Evolutionary conservation across 2,888 invertebrate species (phyloP).

Genomic region (Erynnis tages): DNA sequence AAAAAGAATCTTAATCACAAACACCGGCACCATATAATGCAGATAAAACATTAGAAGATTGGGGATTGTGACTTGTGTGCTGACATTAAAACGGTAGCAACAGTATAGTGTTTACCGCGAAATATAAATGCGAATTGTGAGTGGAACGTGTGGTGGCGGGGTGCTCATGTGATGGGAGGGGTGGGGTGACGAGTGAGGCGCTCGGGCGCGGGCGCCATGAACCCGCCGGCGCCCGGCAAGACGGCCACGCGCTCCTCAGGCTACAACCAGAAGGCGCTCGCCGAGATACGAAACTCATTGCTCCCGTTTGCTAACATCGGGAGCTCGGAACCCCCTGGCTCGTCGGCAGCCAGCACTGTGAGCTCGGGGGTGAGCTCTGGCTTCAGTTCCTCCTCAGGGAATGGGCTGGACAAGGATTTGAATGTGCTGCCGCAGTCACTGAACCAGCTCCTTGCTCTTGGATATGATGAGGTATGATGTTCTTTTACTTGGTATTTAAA

Average conservation of each 20-base stretch:
- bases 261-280: slow-evolving; percentile 93
- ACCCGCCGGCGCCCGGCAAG: slow-evolving; percentile 83
- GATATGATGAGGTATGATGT: slow-evolving; percentile 86
- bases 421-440: slow-evolving; percentile 84
- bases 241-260: slow-evolving; percentile 87
- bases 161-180: slow-evolving; percentile 74
- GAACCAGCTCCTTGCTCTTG: slow-evolving; percentile 85
- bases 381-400: slow-evolving; percentile 81
- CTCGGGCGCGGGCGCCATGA: slow-evolving; percentile 83
- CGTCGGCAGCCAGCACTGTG: slow-evolving; percentile 89
- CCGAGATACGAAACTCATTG: slow-evolving; percentile 91
- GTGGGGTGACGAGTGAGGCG: slow-evolving; percentile 78
- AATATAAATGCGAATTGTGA: slow-evolving; percentile 47
- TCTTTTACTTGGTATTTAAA: no score
- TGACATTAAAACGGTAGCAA: slow-evolving; percentile 22
- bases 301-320: slow-evolving; percentile 89
- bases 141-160: slow-evolving; percentile 54
- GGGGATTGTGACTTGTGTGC: slow-evolving; percentile 20
- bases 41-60: slow-evolving; percentile 25
- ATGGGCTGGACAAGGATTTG: slow-evolving; percentile 84
- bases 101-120: slow-evolving; percentile 21
- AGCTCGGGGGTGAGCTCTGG: slow-evolving; percentile 81
- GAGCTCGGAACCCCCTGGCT: slow-evolving; percentile 83
- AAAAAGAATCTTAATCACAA: background rate
- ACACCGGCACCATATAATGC: slow-evolving; percentile 24